Evolutionary conservation across 2,797 vertebrate species (phyloP), one percentile per base, ranked within the genome.

Genomic region (Champsocephalus esox): DNA sequence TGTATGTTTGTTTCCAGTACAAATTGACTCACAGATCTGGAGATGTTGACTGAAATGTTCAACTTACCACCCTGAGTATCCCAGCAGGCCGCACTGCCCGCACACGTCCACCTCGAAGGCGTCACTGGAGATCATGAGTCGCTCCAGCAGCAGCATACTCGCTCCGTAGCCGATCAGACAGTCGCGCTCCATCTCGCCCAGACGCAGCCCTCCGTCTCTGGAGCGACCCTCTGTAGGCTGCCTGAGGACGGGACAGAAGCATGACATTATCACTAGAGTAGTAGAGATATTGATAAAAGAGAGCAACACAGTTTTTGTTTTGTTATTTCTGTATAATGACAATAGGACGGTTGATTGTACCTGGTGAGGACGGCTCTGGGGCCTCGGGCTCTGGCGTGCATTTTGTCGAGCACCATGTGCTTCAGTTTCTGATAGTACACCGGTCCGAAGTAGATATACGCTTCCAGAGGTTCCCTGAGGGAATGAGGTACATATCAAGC

Each of bases 371-470:
- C 98, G 0, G 98, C 98, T 80, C 98, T 94, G 3, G 98, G 98
- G 8, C 98, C 98, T 34, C 98, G 95, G 52, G 98, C 98, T 91
- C 98, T 94, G 70, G 98, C 98, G 0, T 99, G 98, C 98, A 99
- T 99, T 92, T 99, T 99, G 87, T 99, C 98, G 49, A 99, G 93
- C 55, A 99, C 98, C 98, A 99, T 99, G 93, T 99, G 98, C 84
- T 99, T 99, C 62, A 99, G 95, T 80, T 99, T 99, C 94, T 99
- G 98, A 88, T 99, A 99, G 90, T 99, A 99, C 21, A 99, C 97
- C 0, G 98, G 98, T 14, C 98, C 98, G 72, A 97, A 99, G 89
- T 99, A 99, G 90, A 99, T 99, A 74, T 98, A 99, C 0, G 98
- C 98, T 91, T 99, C 98, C 83, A 99, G 92, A 9, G 98, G 97